Evolutionary conservation across 2,888 invertebrate species (phyloP), one percentile per base, ranked within the genome.

Genomic region (Dicranocentrus wangi): DNA sequence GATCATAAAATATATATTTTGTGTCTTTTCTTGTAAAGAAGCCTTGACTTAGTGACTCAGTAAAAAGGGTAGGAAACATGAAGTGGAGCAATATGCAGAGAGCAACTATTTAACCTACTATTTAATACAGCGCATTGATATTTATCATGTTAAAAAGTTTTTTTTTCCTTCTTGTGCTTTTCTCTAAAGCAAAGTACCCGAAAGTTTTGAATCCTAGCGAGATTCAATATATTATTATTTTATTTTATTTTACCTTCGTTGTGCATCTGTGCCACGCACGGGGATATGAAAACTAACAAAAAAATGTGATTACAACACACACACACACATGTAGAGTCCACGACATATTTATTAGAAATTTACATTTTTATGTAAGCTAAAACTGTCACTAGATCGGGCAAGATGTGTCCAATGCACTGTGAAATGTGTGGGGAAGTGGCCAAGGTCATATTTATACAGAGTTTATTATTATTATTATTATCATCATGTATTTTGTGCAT

Each of bases 371-470:
- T 32, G 32, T 32, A 7, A 10, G 32, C n/a, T n/a, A 10, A 32
- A 32, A 10, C 10, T 32, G 32, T 32, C 32, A 32, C n/a, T 32
- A 10, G 32, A 32, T 32, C n/a, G 32, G 32, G 32, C 3, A 10
- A 32, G 32, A 32, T 32, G 15, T 15, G 47, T 55, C 21, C 19
- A 25, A 55, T 23, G 55, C 71, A 61, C 61, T 28, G 63, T 23
- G 28, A 78, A 70, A 61, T 39, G 23, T 39, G n/a, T 73, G 63
- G 73, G 63, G 66, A 81, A 81, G 71, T 81, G 55, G 65, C 66
- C 81, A 81, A 81, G 81, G 81, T 76, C 75, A 75, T 76, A 51
- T 60, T 19, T n/a, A n/a, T n/a, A n/a, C n/a, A n/a, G n/a, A n/a
- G n/a, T n/a, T n/a, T n/a, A n/a, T n/a, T 51, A 66, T 66, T 47